Base-by-base conservation (phyloP, 2,113 vertebrate species). In the Heterotis niloticus region DNA sequence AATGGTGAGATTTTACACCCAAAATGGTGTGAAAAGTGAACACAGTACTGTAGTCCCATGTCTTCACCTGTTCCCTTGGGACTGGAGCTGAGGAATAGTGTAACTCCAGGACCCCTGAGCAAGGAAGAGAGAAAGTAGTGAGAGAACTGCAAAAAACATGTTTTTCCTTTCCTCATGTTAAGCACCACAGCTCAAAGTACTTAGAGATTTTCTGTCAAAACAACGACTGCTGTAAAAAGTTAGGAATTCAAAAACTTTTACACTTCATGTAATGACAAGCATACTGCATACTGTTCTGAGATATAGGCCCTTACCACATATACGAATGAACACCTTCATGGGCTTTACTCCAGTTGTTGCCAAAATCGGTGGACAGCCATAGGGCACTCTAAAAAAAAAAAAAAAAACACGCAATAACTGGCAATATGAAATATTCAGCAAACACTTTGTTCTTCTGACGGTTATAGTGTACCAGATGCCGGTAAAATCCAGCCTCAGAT, bases 281-380 rank as follows among this genome's bases (percentile, higher is more conserved):
- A 11, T 64, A 29, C 13, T 18, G 18, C 9, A 16, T 10, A 23
- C 26, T 14, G 54, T 54, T 70, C 51, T n/a, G 59, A 79, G 62
- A 64, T 52, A 52, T 83, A 85, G 81, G 57, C 79, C 72, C 90
- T 92, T 90, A 94, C 93, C 92, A 94, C 68, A 88, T 88, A 83
- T 89, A 93, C 80, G 90, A 89, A 78, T 92, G 84, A 77, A 91
- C 91, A 87, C 87, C 91, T 75, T 92, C 84, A 3, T 94, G 90
- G 74, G 93, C 87, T 82, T 92, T 88, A 75, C 80, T 88, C 93
- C 93, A 94, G 23, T 66, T 82, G 18, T 82, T 83, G 0, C 92
- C 93, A 90, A 93, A 93, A 88, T 93, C 88, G 83, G 85, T 69
- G 1, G 93, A 93, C 57, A 93, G 89, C 92, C 92, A 93, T 4